Conservation (phyloP, 2,888 invertebrate genomes). For the Aleiodes alternator region DNA sequence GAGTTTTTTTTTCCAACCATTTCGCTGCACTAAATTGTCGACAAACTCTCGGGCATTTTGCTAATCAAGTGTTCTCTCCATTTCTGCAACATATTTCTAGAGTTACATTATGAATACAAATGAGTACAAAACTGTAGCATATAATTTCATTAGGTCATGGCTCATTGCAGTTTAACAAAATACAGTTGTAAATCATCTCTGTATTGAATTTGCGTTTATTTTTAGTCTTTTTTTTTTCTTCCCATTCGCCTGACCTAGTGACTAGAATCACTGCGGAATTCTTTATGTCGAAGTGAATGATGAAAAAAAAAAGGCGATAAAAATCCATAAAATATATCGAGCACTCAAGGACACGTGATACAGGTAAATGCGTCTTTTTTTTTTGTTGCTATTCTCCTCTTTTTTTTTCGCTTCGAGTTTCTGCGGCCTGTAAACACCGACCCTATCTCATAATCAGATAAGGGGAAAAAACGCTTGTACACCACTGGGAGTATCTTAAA, state of each 20-base stretch:
- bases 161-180: constrained; percentile 3
- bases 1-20: too few species aligned
- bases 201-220: not conserved
- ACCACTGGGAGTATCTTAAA: constrained; percentile 5
- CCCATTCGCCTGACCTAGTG: not conserved
- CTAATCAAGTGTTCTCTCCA: constrained; percentile 2
- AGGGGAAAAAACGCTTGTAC: constrained; percentile 22
- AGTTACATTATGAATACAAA: constrained; percentile 37
- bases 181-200: not conserved
- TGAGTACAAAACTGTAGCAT: not conserved
- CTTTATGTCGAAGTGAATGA: too few species aligned
- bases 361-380: not conserved
- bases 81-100: constrained; percentile 26
- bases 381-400: constrained; percentile 1
- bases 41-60: constrained; percentile 7
- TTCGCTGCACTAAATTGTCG: not conserved
- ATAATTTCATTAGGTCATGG: constrained; percentile 24
- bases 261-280: too few species aligned
- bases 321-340: too few species aligned
- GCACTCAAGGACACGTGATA: not conserved
- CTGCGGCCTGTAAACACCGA: constrained; percentile 28
- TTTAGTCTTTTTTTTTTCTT: not conserved
- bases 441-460: constrained; percentile 44
- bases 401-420: constrained; percentile 11
- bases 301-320: too few species aligned